phyloP scores from a whole-genome alignment of 2,113 vertebrate species.

The Bos indicus region DNA sequence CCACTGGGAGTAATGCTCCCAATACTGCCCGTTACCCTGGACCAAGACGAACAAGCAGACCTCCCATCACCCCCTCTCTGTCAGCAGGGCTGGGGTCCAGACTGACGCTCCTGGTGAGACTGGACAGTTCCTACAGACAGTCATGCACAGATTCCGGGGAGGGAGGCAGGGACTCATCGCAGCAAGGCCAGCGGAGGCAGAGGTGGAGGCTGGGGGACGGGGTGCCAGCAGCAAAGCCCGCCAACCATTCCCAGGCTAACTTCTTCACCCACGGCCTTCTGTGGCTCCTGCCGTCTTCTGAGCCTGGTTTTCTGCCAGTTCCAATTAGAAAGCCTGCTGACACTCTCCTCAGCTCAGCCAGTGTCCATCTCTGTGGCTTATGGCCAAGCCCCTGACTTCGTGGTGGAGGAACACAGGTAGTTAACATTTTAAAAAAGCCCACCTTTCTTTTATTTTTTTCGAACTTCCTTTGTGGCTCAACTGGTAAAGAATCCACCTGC shows the following conservation, averaged over 20 bases:
- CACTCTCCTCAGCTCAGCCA: neutral
- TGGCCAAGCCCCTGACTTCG: neutral
- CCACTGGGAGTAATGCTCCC: neutral
- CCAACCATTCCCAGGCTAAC: neutral
- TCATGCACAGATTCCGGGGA: neutral
- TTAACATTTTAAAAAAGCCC: neutral
- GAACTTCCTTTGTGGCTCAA: neutral
- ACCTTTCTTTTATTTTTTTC: neutral
- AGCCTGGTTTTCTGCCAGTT: neutral
- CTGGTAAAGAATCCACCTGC: neutral
- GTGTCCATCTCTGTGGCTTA: neutral
- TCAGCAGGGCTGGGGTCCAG: neutral
- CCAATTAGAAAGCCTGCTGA: neutral
- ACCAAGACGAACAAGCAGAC: neutral
- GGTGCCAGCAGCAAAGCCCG: neutral
- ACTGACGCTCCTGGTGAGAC: neutral
- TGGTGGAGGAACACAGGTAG: neutral
- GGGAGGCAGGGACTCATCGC: neutral
- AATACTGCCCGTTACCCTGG: neutral
- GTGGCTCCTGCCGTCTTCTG: neutral
- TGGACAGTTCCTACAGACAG: neutral
- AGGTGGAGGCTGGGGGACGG: rapidly evolving
- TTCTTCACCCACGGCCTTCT: neutral
- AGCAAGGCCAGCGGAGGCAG: neutral
- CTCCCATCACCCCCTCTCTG: neutral